phyloP scores from a whole-genome alignment of 2,888 invertebrate species.

The Trichogramma dendrolimi region DNA sequence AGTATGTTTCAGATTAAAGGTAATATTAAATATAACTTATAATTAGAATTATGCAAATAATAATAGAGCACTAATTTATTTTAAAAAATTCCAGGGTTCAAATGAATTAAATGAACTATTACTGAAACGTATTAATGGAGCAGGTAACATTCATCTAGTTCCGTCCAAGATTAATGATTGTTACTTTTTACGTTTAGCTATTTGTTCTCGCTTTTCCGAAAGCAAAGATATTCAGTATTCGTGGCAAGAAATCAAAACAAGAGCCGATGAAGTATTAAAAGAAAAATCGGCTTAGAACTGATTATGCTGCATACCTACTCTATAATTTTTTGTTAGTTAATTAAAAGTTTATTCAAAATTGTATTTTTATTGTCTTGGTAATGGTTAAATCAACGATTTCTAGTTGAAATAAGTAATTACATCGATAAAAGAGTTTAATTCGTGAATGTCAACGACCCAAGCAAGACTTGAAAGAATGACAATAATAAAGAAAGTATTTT shows the following conservation, averaged over 20 bases:
- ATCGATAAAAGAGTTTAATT: too few relatives aligned
- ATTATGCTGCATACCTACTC: too few relatives aligned
- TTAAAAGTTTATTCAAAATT: too few relatives aligned
- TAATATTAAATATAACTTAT: constrained; percentile 33
- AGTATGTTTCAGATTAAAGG: constrained; percentile 92
- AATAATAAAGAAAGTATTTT: too few relatives aligned
- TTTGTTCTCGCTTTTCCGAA: constrained; percentile 82
- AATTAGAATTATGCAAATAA: neutral
- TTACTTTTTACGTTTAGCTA: constrained; percentile 83
- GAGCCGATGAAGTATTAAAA: constrained; percentile 66
- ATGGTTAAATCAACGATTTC: too few relatives aligned
- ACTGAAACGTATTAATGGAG: constrained; percentile 79
- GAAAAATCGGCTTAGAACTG: constrained; percentile 39
- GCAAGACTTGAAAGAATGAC: too few relatives aligned
- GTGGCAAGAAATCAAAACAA: constrained; percentile 79
- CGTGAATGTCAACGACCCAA: too few relatives aligned
- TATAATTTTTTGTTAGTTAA: too few relatives aligned
- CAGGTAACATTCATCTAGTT: constrained; percentile 87
- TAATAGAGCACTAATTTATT: neutral
- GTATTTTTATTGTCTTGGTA: too few relatives aligned
- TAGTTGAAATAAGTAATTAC: too few relatives aligned
- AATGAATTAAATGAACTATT: constrained; percentile 81
- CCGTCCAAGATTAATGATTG: constrained; percentile 81
- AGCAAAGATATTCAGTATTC: constrained; percentile 77
- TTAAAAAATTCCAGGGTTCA: constrained; percentile 54